A percentile compares a stretch with the other conserved stretches of the same genome.
These are phyloP conservation scores for Zeuzera pyrina DNA, from an alignment of 2,888 invertebrate genomes.

Conservation along the genomic window DNA sequence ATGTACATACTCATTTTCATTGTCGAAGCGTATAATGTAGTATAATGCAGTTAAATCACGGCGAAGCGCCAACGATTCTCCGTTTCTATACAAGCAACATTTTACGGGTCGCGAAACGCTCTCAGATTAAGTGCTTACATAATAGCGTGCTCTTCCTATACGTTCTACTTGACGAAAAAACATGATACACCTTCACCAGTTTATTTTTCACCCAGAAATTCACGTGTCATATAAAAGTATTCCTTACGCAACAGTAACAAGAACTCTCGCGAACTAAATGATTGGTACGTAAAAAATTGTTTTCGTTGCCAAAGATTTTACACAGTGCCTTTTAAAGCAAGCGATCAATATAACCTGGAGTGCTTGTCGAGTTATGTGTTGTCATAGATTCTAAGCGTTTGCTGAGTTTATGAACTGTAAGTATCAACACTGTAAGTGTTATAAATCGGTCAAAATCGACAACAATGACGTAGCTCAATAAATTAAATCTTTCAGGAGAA, in stretches of 20 bases:
- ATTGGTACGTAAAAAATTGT: background rate
- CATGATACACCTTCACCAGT: conserved; percentile 26
- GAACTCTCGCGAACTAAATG: no score
- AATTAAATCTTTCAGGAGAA: no score
- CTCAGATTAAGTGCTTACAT: conserved; percentile 29
- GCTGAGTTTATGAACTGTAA: conserved; percentile 4
- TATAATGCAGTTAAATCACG: conserved; percentile 2
- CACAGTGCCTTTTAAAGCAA: conserved; percentile 28
- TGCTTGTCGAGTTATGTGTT: conserved; percentile 29
- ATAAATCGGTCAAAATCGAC: no score
- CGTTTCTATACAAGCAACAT: conserved; percentile 19
- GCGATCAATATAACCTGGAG: conserved; percentile 35
- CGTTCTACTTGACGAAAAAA: conserved; percentile 25
- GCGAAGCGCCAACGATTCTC: conserved; percentile 24
- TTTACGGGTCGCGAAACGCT: conserved; percentile 23
- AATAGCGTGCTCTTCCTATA: conserved; percentile 15
- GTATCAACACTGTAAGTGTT: no score
- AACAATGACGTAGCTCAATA: no score
- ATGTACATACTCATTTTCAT: no score
- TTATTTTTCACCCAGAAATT: conserved; percentile 7
- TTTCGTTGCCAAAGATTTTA: conserved; percentile 18
- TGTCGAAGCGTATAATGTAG: no score
- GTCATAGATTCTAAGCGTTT: conserved; percentile 21
- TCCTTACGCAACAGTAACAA: no score
- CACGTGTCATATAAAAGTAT: no score